These are phyloP conservation scores for Neodiprion fabricii DNA, from an alignment of 1,140 invertebrate genomes.

Conservation along the genomic window DNA sequence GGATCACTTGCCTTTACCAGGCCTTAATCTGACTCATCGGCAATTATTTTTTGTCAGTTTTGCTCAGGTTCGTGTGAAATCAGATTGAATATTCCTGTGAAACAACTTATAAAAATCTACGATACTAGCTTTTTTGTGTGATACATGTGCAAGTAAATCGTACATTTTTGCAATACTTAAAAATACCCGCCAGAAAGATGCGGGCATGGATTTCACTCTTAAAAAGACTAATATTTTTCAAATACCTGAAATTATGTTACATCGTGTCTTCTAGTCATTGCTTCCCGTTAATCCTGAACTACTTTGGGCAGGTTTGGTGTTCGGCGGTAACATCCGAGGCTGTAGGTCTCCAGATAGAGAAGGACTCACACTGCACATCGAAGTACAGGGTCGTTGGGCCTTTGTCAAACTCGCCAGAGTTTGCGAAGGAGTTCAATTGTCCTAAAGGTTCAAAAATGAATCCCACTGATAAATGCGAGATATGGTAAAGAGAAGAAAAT, in stretches of 20 bases:
- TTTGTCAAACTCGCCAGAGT: constrained; percentile 87
- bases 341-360: constrained; percentile 77
- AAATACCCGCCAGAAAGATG: not conserved
- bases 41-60: constrained; percentile 94
- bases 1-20: constrained; percentile 74
- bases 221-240: not conserved
- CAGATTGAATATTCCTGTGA: no score
- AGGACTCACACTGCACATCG: constrained; percentile 83
- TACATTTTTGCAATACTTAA: not conserved
- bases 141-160: not conserved
- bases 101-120: constrained; percentile 9
- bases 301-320: constrained; percentile 80
- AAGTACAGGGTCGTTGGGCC: constrained; percentile 88
- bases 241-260: not conserved
- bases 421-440: constrained; percentile 88
- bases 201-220: not conserved
- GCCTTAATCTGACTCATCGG: constrained; percentile 81
- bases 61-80: constrained; percentile 73
- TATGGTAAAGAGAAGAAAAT: constrained; percentile 75
- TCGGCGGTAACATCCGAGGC: constrained; percentile 81
- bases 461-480: constrained; percentile 86
- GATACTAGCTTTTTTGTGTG: not conserved
- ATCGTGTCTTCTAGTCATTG: not conserved
- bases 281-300: constrained; percentile 14
- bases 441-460: constrained; percentile 83